phyloP scores from a whole-genome alignment of 1,140 invertebrate genomes.

The Drosophila suzukii region DNA sequence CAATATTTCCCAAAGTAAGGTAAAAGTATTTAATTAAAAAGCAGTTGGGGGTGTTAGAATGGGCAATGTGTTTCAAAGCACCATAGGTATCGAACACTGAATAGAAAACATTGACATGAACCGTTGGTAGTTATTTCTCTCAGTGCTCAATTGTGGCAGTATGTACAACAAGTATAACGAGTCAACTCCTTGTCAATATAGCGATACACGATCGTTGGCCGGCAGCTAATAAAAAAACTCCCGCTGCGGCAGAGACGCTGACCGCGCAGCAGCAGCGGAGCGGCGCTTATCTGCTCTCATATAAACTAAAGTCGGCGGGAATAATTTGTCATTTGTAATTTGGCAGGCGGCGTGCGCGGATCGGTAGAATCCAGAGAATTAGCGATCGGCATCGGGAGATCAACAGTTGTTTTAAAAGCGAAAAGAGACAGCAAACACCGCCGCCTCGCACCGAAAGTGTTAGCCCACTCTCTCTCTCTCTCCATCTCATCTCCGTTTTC shows the following conservation, averaged over 20 bases:
- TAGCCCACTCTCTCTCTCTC: not conserved
- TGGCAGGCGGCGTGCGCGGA: slow-evolving; percentile 74
- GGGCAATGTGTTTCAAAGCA: too few species aligned
- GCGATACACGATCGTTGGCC: slow-evolving; percentile 45
- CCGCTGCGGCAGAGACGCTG: slow-evolving; percentile 33
- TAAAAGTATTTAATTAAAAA: too few species aligned
- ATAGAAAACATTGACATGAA: too few species aligned
- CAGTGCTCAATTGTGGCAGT: slow-evolving; percentile 22
- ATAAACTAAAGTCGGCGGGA: slow-evolving; percentile 81
- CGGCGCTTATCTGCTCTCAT: slow-evolving; percentile 81
- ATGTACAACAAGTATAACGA: slow-evolving; percentile 27
- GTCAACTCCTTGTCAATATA: slow-evolving; percentile 49
- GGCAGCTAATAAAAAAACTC: slow-evolving; percentile 44
- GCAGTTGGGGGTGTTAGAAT: too few species aligned
- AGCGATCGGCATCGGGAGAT: slow-evolving; percentile 35
- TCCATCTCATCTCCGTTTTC: slow-evolving; percentile 4
- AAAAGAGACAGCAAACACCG: not conserved
- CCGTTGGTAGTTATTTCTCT: not conserved
- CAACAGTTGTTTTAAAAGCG: slow-evolving; percentile 21
- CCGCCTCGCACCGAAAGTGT: slow-evolving; percentile 2
- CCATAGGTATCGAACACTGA: too few species aligned
- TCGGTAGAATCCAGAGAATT: slow-evolving; percentile 36
- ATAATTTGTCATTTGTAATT: slow-evolving; percentile 84
- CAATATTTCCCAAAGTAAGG: too few species aligned
- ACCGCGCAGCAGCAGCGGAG: slow-evolving; percentile 29